Conservation (phyloP, 2,888 invertebrate genomes). For the Rhaphigaster nebulosa region DNA sequence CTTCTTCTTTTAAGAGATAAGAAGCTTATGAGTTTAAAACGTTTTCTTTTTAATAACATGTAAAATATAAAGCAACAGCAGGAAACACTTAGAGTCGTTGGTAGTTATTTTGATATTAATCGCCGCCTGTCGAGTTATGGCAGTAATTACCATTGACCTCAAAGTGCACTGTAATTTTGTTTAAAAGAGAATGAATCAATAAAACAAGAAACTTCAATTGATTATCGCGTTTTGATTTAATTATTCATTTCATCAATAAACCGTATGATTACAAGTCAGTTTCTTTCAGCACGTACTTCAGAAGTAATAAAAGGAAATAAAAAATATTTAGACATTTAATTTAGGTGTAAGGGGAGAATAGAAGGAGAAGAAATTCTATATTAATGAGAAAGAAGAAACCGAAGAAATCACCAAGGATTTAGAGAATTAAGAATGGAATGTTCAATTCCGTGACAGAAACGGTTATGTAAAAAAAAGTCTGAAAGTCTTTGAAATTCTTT, state of each 20-base stretch:
- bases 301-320: background rate
- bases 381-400: slow-evolving; percentile 1
- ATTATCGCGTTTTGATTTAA: background rate
- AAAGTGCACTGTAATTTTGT: background rate
- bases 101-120: background rate
- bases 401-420: background rate
- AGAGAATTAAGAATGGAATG: background rate
- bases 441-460: background rate
- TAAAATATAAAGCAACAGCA: background rate
- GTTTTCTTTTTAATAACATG: background rate
- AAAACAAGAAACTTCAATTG: background rate
- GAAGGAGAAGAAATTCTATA: background rate
- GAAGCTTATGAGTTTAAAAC: background rate
- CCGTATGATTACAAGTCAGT: background rate
- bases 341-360: background rate
- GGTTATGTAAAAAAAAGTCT: background rate
- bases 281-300: background rate
- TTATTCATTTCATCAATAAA: background rate
- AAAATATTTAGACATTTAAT: background rate
- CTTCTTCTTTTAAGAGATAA: background rate
- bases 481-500: background rate
- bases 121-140: background rate
- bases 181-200: background rate
- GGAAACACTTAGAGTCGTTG: background rate
- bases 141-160: background rate